Evolutionary conservation across 2,797 vertebrate species (phyloP).

Genomic region (Podarcis siculus): DNA sequence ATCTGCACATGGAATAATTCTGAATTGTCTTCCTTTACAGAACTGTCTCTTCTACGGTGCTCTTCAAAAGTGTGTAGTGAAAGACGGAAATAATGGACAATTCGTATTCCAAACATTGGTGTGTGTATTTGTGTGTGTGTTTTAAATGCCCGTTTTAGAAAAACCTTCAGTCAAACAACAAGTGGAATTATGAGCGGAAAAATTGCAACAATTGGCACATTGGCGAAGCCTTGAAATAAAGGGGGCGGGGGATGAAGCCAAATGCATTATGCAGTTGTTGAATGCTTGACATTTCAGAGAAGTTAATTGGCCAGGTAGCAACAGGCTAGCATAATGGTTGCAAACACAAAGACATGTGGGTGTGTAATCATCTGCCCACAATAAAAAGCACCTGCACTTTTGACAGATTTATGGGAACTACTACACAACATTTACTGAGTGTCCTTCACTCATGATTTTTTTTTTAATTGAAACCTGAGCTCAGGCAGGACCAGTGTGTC

Average conservation of each 20-base stretch:
- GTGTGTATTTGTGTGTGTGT: too few relatives aligned
- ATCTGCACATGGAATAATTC: background rate
- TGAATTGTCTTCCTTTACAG: background rate
- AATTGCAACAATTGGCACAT: background rate
- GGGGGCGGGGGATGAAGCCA: background rate
- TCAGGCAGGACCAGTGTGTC: too few relatives aligned
- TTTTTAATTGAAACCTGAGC: background rate
- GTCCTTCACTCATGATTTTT: background rate
- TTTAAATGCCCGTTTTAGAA: background rate
- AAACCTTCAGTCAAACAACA: background rate
- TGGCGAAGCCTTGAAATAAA: background rate
- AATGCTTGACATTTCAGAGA: background rate
- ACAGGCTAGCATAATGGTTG: background rate
- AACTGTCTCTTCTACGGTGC: background rate
- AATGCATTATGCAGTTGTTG: conserved; percentile 3
- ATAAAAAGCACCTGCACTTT: background rate
- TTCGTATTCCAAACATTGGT: background rate
- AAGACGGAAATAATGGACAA: background rate
- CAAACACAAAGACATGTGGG: background rate
- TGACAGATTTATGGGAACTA: background rate
- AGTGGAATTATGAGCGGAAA: background rate
- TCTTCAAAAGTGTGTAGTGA: background rate
- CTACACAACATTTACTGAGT: background rate
- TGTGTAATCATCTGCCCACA: background rate
- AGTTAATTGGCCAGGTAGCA: background rate